Conservation (phyloP, 2,113 vertebrate genomes). For the Ammodramus savannarum region DNA sequence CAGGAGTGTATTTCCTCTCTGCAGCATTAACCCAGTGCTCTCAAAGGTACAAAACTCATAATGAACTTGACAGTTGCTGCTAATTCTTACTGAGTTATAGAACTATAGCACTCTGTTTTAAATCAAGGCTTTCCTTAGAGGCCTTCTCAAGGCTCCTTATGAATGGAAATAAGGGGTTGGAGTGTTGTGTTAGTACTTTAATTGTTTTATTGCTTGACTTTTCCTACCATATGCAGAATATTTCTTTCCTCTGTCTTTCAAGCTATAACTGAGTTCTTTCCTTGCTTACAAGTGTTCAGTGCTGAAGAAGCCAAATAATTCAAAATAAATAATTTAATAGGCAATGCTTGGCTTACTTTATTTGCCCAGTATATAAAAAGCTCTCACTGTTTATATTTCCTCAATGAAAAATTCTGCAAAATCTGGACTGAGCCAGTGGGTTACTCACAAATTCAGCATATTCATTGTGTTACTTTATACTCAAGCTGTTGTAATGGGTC, state of each 20-base stretch:
- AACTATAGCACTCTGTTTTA: neutral
- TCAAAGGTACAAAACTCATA: neutral
- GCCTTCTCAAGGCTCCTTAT: neutral
- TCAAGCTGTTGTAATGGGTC: slow-evolving; percentile 19
- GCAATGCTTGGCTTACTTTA: slow-evolving; percentile 7
- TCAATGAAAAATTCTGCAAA: neutral
- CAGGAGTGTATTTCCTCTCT: neutral
- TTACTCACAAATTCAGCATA: neutral
- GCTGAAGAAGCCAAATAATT: neutral
- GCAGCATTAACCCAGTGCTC: neutral
- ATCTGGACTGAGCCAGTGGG: neutral
- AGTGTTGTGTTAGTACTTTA: neutral
- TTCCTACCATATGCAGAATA: neutral
- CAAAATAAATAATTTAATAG: slow-evolving; percentile 6
- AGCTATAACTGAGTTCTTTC: neutral
- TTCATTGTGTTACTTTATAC: neutral
- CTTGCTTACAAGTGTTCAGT: neutral
- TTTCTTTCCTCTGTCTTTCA: neutral
- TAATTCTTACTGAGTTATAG: neutral
- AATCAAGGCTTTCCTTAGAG: neutral
- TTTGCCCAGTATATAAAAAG: neutral
- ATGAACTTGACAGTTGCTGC: neutral
- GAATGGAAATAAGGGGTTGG: neutral
- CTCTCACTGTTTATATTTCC: neutral
- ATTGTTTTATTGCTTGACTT: neutral